Base-by-base conservation (phyloP, 1,140 invertebrate species). In the honey bee (Apis mellifera) region DNA sequence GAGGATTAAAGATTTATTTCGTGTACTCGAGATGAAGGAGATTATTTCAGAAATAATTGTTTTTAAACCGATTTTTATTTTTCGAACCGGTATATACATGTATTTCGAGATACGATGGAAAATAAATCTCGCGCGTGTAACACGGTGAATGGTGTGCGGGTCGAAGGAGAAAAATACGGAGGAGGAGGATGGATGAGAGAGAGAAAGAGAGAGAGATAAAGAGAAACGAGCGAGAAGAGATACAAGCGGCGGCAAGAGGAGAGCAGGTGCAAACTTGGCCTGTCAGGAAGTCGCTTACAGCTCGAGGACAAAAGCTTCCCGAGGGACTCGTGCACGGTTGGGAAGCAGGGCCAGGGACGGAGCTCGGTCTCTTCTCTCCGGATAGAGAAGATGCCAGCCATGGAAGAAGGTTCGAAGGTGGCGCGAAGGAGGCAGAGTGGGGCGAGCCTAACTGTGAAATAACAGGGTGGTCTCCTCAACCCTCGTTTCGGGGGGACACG, bases 281-380 rank as follows among this genome's bases (percentile, higher is more conserved):
- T 94, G 93, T 94, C 93, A 93, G 92, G 93, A 94, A 94, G 93
- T 94, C 94, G 93, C 93, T 94, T 94, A 94, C 93, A 92, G 91
- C 90, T 91, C 89, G 92, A 94, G 93, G 93, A 93, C 93, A 94
- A 94, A 93, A 94, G 92, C 92, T 86, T 93, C 93, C 93, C 93
- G 68, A 84, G 93, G 91, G 93, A 93, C 89, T 94, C 91, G 91
- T 91, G 91, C 89, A 84, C 89, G 88, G 78, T 73, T 88, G 86
- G 86, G 86, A 89, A 89, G 82, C 86, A 83, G 78, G 79, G 88
- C 86, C 82, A 77, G 87, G 83, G 86, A 84, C 80, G 84, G 73
- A 86, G 82, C 69, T 86, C 73, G 84, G 87, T 90, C 86, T 89
- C n/a, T n/a, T n/a, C n/a, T 42, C 32, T 42, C 32, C 57, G 80